Conservation (phyloP, 2,797 vertebrate species). For the Arctocebus calabarensis region DNA sequence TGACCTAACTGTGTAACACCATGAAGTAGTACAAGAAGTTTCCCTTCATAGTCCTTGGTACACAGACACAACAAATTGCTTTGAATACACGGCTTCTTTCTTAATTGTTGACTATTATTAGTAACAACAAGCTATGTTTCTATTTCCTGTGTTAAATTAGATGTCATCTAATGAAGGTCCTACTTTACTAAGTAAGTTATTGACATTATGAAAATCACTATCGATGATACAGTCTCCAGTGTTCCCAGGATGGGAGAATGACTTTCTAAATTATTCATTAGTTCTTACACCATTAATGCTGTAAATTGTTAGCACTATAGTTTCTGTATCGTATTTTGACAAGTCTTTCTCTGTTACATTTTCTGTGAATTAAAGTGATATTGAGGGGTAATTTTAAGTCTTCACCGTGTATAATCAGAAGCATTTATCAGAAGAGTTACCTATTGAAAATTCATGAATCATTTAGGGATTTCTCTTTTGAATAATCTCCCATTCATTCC, state of each 20-base stretch:
- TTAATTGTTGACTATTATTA: neutral
- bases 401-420: neutral
- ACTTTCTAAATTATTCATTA: neutral
- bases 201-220: neutral
- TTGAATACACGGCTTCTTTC: neutral
- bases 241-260: neutral
- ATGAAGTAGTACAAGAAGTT: conserved; percentile 66
- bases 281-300: neutral
- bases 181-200: neutral
- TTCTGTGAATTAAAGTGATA: neutral
- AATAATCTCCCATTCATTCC: neutral
- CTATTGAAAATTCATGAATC: neutral
- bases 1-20: conserved; percentile 73
- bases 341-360: neutral
- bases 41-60: conserved; percentile 74
- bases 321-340: neutral
- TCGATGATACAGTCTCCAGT: neutral
- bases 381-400: neutral
- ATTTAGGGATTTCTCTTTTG: neutral
- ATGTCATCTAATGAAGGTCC: neutral
- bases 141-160: neutral
- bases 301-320: neutral
- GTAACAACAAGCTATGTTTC: neutral
- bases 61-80: conserved; percentile 61
- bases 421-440: neutral